Conservation (phyloP, 2,113 vertebrate species). For the Cottus gobio region DNA sequence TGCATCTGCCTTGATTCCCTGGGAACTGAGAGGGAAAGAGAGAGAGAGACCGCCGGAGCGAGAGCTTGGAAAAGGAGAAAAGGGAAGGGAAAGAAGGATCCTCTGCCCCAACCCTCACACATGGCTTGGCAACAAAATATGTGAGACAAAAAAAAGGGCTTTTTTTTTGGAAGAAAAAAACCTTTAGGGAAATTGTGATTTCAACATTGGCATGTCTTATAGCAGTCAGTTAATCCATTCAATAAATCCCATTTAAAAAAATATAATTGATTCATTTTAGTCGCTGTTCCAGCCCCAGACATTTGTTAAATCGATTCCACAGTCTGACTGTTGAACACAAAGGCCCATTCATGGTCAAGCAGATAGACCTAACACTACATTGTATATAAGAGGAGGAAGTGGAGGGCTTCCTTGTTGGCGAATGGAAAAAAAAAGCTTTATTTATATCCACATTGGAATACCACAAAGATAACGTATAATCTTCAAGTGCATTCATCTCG, state of each 20-base stretch:
- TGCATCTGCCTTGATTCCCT: too few relatives aligned
- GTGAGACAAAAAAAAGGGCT: slow-evolving; percentile 6
- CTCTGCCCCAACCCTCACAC: too few relatives aligned
- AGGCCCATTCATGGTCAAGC: slow-evolving; percentile 68
- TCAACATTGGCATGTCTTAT: slow-evolving; percentile 2
- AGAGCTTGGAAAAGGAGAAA: too few relatives aligned
- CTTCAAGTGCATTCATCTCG: slow-evolving; percentile 23
- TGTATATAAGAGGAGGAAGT: slow-evolving; percentile 53
- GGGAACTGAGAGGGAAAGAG: too few relatives aligned
- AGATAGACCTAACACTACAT: slow-evolving; percentile 40
- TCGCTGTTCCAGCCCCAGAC: slow-evolving; percentile 25
- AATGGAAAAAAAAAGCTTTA: slow-evolving; percentile 60
- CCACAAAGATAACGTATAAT: slow-evolving; percentile 42
- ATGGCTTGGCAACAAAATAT: slow-evolving; percentile 3
- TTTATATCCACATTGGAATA: slow-evolving; percentile 55
- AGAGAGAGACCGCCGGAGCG: too few relatives aligned
- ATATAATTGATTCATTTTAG: slow-evolving; percentile 52
- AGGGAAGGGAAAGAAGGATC: too few relatives aligned
- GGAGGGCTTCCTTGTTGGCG: slow-evolving; percentile 30
- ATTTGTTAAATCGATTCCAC: slow-evolving; percentile 53
- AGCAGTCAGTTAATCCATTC: slow-evolving; percentile 35
- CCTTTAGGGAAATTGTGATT: slow-evolving; percentile 33
- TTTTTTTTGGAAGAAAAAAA: slow-evolving; percentile 32
- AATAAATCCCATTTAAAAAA: slow-evolving; percentile 51
- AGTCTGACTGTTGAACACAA: slow-evolving; percentile 55